Percentiles rank a stretch among this genome's conserved stretches.
Evolutionary conservation across 2,797 vertebrate species (phyloP).

Genomic region (Acrossocheilus wenchowensis): DNA sequence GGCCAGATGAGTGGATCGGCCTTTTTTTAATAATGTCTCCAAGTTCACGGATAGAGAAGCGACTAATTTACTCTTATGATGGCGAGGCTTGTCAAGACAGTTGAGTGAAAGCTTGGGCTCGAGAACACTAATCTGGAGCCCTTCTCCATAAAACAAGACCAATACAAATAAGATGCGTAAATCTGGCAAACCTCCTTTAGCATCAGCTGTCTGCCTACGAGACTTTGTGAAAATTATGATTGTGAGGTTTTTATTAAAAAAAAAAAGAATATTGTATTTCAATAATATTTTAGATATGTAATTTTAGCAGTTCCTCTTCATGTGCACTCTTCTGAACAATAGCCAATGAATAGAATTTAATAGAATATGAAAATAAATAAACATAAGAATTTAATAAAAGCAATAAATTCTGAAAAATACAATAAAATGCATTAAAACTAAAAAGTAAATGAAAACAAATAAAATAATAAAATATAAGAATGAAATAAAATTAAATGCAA

Average conservation of each 20-base stretch:
- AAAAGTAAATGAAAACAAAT: too few relatives aligned
- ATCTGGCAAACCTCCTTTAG: background rate
- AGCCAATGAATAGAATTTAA: background rate
- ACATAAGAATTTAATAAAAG: background rate
- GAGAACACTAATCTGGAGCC: background rate
- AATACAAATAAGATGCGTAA: conserved; percentile 25
- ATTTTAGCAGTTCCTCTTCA: background rate
- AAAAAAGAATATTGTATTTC: background rate
- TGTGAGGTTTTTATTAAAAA: background rate
- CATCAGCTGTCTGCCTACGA: background rate
- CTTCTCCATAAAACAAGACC: conserved; percentile 10
- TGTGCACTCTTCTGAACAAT: background rate
- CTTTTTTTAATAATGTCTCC: conserved; percentile 68
- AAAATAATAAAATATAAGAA: too few relatives aligned
- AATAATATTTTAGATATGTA: background rate
- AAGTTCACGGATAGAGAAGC: conserved; percentile 63
- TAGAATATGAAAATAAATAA: too few relatives aligned
- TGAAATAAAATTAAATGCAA: too few relatives aligned
- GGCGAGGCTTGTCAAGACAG: background rate
- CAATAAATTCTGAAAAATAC: background rate
- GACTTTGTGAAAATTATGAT: background rate
- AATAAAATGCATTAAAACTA: too few relatives aligned
- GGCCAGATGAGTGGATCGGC: conserved; percentile 72
- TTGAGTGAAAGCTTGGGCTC: background rate
- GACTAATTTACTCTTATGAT: conserved; percentile 65